Evolutionary conservation across 2,113 vertebrate species (phyloP).

Genomic region (Xenotilapia leptura): DNA sequence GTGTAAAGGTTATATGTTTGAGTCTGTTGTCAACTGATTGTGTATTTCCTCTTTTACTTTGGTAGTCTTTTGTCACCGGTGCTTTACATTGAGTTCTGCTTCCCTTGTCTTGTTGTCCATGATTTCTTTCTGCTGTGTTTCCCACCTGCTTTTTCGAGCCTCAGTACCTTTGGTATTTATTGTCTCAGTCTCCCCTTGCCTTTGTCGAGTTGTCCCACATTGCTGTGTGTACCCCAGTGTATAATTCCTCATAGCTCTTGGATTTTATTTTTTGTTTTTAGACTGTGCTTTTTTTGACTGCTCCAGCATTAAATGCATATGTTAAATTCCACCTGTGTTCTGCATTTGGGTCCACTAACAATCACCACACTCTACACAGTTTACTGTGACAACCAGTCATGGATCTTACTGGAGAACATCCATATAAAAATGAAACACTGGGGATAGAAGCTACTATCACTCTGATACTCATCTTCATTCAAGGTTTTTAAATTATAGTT

Average conservation of each 20-base stretch:
- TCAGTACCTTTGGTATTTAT: rapidly evolving
- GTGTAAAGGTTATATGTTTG: not conserved
- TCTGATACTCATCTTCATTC: not conserved
- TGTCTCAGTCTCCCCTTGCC: not conserved
- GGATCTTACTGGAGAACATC: not conserved
- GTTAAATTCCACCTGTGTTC: not conserved
- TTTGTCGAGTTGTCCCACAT: not conserved
- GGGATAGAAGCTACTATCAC: not conserved
- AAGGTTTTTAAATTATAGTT: not conserved
- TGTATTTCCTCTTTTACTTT: not conserved
- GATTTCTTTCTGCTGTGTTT: not conserved
- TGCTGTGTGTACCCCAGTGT: not conserved
- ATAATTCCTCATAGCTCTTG: not conserved
- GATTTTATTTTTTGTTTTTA: not conserved
- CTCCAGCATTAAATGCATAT: not conserved
- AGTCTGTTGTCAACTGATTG: not conserved
- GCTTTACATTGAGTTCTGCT: not conserved
- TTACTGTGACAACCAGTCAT: not conserved
- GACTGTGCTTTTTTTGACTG: not conserved
- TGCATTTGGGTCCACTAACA: not conserved
- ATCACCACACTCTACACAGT: not conserved
- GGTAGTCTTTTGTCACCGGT: not conserved
- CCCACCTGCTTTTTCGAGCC: rapidly evolving
- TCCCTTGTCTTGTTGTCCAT: not conserved
- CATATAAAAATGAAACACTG: not conserved